Evolutionary conservation across 2,113 vertebrate species (phyloP), one percentile per base, ranked within the genome.

Genomic region (Hypomesus transpacificus): DNA sequence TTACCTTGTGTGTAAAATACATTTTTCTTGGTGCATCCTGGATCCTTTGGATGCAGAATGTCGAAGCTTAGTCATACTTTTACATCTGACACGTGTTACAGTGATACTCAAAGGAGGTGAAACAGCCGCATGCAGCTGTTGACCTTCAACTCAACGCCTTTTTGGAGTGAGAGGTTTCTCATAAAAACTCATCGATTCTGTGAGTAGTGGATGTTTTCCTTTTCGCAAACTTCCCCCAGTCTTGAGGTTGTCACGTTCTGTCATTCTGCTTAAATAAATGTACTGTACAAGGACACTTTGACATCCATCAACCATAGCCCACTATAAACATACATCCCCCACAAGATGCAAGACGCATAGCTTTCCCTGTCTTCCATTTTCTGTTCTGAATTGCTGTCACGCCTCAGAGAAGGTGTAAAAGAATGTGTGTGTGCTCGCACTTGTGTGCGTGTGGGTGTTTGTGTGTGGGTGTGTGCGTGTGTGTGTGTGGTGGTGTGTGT

Each of bases 381-480:
- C n/a, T 77, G 82, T 66, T 67, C 46, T 72, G 80, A 80, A 80
- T 82, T 70, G 69, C 62, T 79, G 79, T 76, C 62, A 68, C 68
- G 67, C 70, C 75, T 73, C 73, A 80, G 69, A 66, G 53, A 63
- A 65, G 13, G 60, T 57, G 57, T 51, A 51, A 21, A 39, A 59
- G 34, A 57, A 57, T 71, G 66, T 56, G 51, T 52, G 67, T 54
- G 66, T 54, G 66, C 54, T 51, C 39, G 60, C 39, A 46, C 9
- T 14, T 62, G 26, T 62, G 26, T n/a, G 54, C n/a, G 54, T 17
- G 54, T 56, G 1, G 7, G n/a, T 56, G 60, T 20, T 16, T 62
- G 60, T 62, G 60, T 14, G 53, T 56, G 53, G 1, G 54, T 56
- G 17, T 16, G 11, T 56, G 60, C 18, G 57, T 46, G 64, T 64